Conservation (phyloP, 2,888 invertebrate species). For the Psylliodes chrysocephalus region DNA sequence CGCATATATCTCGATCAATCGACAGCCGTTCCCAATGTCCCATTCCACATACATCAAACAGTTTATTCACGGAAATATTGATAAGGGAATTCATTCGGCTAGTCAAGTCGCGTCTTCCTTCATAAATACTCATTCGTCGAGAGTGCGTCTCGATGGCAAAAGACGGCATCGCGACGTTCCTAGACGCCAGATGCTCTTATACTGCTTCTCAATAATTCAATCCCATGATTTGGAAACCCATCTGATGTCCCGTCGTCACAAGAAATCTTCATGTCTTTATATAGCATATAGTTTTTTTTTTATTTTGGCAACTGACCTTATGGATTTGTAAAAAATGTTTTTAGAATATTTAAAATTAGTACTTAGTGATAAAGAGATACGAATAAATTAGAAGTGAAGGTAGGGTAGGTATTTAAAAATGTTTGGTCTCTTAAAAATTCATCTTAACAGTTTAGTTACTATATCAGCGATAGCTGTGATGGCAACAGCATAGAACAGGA, state of each 20-base stretch:
- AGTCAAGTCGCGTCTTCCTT: conserved; percentile 53
- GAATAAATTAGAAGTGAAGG: no score
- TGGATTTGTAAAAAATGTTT: no score
- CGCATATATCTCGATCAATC: conserved; percentile 16
- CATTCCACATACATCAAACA: conserved; percentile 31
- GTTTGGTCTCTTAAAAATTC: no score
- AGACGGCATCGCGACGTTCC: conserved; percentile 44
- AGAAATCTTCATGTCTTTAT: no score
- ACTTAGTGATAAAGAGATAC: no score
- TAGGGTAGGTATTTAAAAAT: no score
- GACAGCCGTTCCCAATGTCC: conserved; percentile 1
- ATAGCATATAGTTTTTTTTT: no score
- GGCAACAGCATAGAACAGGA: no score
- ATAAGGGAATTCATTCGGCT: conserved; percentile 49
- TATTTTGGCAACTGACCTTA: no score
- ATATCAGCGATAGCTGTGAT: no score
- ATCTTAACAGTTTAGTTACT: no score
- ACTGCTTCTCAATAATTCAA: conserved; percentile 55
- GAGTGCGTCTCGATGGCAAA: conserved; percentile 49
- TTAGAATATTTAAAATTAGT: no score
- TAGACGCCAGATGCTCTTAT: conserved; percentile 56
- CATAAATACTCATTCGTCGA: conserved; percentile 54
- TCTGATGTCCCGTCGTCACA: conserved; percentile 50
- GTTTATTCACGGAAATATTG: conserved; percentile 43
- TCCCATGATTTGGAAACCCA: conserved; percentile 52